These are phyloP conservation scores for Ictalurus punctatus DNA, from an alignment of 2,113 vertebrate genomes.

Conservation along the genomic window DNA sequence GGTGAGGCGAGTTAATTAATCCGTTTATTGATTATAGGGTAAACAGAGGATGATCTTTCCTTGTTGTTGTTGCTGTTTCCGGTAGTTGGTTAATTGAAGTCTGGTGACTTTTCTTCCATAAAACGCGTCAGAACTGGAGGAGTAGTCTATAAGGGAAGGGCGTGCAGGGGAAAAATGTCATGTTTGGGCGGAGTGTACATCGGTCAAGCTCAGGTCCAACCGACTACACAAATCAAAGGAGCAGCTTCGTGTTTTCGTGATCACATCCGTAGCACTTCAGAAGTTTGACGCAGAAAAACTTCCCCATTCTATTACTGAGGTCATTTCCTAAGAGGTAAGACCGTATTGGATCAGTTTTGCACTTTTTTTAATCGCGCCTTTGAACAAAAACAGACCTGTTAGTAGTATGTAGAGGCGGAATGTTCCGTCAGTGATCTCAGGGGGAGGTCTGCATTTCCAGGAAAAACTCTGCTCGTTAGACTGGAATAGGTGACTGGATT, in stretches of 20 bases:
- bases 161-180: neutral
- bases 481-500: neutral
- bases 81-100: neutral
- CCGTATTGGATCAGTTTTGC: neutral
- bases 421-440: neutral
- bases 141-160: neutral
- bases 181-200: neutral
- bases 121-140: neutral
- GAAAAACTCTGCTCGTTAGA: neutral
- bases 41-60: neutral
- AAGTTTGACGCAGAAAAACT: neutral
- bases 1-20: neutral
- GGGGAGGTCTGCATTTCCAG: neutral
- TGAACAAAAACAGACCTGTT: neutral
- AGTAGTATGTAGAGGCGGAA: neutral
- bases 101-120: neutral
- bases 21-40: neutral
- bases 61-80: neutral
- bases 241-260: slow-evolving; percentile 4
- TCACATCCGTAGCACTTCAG: neutral
- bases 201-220: slow-evolving; percentile 5
- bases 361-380: neutral
- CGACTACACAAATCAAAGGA: neutral
- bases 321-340: neutral
- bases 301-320: neutral